Base-by-base conservation (phyloP, 2,113 vertebrate species). In the Etheostoma cragini region DNA sequence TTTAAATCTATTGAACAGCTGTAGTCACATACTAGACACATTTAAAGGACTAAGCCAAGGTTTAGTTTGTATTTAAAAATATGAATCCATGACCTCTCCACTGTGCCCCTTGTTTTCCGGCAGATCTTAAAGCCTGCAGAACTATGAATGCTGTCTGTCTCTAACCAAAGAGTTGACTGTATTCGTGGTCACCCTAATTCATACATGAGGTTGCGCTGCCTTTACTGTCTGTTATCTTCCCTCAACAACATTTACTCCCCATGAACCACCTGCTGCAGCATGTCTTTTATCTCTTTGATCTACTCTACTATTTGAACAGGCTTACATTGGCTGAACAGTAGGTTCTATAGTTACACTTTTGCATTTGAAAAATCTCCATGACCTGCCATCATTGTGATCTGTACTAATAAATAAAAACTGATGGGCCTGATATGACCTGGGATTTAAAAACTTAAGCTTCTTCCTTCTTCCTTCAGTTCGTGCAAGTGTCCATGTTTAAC, bases 201-300 rank as follows among this genome's bases (percentile, higher is more conserved):
- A 77, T 81, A 88, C 87, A 88, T 49, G 67, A 85, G 50, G 57
- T 65, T 15, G 8, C 8, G 15, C 35, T 56, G 11, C 63, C 19
- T 86, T 88, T 81, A 76, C 46, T 68, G 63, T 74, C 71, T 35
- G 14, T 88, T 92, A 90, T 91, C 89, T 79, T 46, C 26, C 53
- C 14, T 85, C 88, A 92, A 92, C 88, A 82, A 83, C 88, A 77
- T 68, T 54, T 65, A 81, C 65, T 80, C 42, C 26, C 30, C 3
- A 21, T 78, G 66, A 89, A 78, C 58, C 52, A 2, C 76, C 38
- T 17, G 56, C 62, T 30, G 63, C 52, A 64, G 30, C 57, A 30
- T 19, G 1, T 4, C 22, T 17, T 73, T 52, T 71, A 82, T 89
- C 75, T 30, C 53, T n/a, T 33, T 13, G 13, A 88, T 80, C 64